Evolutionary conservation across 1,140 invertebrate species (phyloP), one percentile per base, ranked within the genome.

Genomic region (Polypedilum vanderplanki): DNA sequence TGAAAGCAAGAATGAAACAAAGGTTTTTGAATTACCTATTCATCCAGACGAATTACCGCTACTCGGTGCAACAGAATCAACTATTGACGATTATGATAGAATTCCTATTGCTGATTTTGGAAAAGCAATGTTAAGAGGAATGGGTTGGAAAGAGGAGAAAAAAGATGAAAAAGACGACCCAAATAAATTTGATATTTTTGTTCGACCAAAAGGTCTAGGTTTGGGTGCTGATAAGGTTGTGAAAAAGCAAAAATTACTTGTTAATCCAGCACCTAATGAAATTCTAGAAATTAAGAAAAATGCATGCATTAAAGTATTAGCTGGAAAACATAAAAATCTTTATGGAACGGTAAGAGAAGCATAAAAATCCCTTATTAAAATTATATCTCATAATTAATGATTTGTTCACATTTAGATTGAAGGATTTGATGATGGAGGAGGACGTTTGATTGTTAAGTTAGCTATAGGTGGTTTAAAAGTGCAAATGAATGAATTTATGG

Each of bases 31-130:
- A 24, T 79, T 90, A 20, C 85, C 87, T 2, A 64, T 89, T 4
- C 80, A 79, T 75, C 81, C 85, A 1, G 81, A 86, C 67, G 82
- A 83, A 76, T 80, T 85, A 33, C 80, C 85, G 17, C 79, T 87
- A 8, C 82, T 85, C 65, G 88, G 87, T 3, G 85, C 87, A 76
- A 85, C 86, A 81, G 87, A 90, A 87, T 88, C 93, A 18, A 90
- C 90, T 5, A 80, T 94, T 41, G 91, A 94, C 77, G 93, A 98
- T 85, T 98, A 98, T 86, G 94, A 97, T 79, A 85, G 88, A 78
- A 88, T 97, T 74, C 96, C 96, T 1, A 89, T 98, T 73, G 87
- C 89, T 80, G 87, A 92, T 73, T 98, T 90, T 90, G 96, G 96
- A 7, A 77, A 94, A 78, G 96, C 96, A 5, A 92, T 98, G 90